Evolutionary conservation across 1,140 invertebrate genomes (phyloP).

Genomic region (Drosophila repleta): DNA sequence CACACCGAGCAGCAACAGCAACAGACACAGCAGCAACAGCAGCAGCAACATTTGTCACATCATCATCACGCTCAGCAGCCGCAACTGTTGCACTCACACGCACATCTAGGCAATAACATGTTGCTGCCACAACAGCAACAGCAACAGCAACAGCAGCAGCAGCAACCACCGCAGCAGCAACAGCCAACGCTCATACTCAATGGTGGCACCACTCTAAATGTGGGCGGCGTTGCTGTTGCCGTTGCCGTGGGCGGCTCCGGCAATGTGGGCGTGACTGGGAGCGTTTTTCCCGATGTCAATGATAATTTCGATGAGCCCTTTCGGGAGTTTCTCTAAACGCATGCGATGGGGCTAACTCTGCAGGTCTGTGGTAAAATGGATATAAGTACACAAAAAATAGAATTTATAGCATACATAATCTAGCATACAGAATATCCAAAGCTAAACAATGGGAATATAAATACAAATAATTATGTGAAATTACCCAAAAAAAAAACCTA

Average conservation of each 20-base stretch:
- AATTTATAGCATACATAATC: constrained; percentile 35
- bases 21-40: constrained; percentile 40
- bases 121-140: constrained; percentile 57
- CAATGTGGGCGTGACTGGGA: constrained; percentile 23
- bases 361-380: constrained; percentile 31
- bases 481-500: too few relatives aligned
- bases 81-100: constrained; percentile 60
- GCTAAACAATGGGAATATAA: background rate
- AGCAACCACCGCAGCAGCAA: constrained; percentile 37
- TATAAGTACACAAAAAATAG: constrained; percentile 21
- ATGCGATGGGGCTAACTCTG: background rate
- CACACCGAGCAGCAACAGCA: constrained; percentile 42
- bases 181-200: constrained; percentile 71
- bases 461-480: background rate
- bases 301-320: constrained; percentile 82
- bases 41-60: constrained; percentile 35
- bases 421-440: background rate
- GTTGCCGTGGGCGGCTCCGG: constrained; percentile 21
- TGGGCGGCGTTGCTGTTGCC: constrained; percentile 34
- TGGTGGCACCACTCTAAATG: constrained; percentile 41
- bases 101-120: constrained; percentile 55
- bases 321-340: constrained; percentile 70
- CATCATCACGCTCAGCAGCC: constrained; percentile 25
- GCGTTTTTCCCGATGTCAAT: constrained; percentile 66
- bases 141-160: constrained; percentile 39